Evolutionary conservation across 2,113 vertebrate species (phyloP).

Genomic region (Datnioides undecimradiatus): DNA sequence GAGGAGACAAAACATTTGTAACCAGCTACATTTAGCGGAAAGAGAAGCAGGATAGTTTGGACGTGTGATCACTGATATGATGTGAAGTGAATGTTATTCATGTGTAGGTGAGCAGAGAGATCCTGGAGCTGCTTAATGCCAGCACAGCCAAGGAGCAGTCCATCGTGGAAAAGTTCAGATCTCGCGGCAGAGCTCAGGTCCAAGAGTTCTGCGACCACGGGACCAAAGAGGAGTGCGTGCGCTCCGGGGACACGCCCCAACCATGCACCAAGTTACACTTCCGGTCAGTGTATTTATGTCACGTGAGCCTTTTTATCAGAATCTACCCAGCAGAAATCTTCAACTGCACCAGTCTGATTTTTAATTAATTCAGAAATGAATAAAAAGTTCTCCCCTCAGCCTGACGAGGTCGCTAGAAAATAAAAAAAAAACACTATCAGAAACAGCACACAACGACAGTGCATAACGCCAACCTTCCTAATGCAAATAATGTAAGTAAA

Average conservation of each 20-base stretch:
- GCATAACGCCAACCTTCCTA: neutral
- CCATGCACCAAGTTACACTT: conserved; percentile 93
- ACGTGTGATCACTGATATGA: neutral
- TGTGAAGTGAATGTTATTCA: neutral
- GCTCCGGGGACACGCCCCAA: conserved; percentile 87
- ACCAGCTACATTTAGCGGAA: rapidly evolving
- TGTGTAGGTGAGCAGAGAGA: conserved; percentile 91
- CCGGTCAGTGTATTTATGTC: conserved; percentile 80
- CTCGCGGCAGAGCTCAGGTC: conserved; percentile 92
- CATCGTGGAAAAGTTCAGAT: conserved; percentile 95
- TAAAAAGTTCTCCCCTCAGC: neutral
- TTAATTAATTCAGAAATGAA: neutral
- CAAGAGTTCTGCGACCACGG: conserved; percentile 96
- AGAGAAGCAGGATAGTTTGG: neutral
- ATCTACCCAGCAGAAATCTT: neutral
- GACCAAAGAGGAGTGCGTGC: conserved; percentile 93
- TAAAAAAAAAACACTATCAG: neutral
- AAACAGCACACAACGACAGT: neutral
- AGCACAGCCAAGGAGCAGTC: conserved; percentile 96
- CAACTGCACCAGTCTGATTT: neutral
- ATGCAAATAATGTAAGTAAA: neutral
- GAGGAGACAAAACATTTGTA: neutral
- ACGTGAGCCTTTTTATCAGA: neutral
- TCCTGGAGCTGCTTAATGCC: conserved; percentile 92
- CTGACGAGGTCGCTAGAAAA: conserved; percentile 24